Base-by-base conservation (phyloP, 1,140 invertebrate genomes). In the Tetramorium parvispinum region DNA sequence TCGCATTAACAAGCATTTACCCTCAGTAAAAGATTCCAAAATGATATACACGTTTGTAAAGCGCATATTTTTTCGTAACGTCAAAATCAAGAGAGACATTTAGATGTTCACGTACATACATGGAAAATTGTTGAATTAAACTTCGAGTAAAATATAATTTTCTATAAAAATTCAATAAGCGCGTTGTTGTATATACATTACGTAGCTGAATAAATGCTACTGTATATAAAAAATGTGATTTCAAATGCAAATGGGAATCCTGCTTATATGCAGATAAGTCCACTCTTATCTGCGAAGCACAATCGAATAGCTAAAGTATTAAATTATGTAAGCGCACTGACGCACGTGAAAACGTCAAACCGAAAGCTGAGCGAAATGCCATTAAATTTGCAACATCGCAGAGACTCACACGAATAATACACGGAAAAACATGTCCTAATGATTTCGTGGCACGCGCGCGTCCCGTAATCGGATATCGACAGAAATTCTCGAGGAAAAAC, bases 261-360 rank as follows among this genome's bases (percentile, higher is more conserved):
- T 11, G 27, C 66, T 53, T 53, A 53, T n/a, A 53, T 51, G 49
- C 51, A 53, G 51, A 53, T 73, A 79, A 79, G 61, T 32, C 32
- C 32, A 32, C 18, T 18, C 40, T 59, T 73, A 82, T 82, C 66
- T 46, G 24, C 40, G 24, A 24, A 8, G 18, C 51, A 32, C 24
- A 53, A 71, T 70, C 32, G 66, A 82, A 82, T 82, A 59, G 32
- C 32, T 32, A 32, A 57, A 46, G 24, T 11, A 16, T 73, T 82
- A 73, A 83, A 83, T 83, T 83, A 83, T 75, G 40, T 75, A 83
- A 73, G 53, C 68, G 18, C 6, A 40, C 13, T 59, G 79, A 73
- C 53, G 79, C 40, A 61, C 53, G 24, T 71, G 40, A 43, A 32
- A 46, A 51, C 59, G 2, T 24, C 57, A 37, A 78, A 53, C 51